phyloP scores from a whole-genome alignment of 2,797 vertebrate genomes.

The Melanogrammus aeglefinus region DNA sequence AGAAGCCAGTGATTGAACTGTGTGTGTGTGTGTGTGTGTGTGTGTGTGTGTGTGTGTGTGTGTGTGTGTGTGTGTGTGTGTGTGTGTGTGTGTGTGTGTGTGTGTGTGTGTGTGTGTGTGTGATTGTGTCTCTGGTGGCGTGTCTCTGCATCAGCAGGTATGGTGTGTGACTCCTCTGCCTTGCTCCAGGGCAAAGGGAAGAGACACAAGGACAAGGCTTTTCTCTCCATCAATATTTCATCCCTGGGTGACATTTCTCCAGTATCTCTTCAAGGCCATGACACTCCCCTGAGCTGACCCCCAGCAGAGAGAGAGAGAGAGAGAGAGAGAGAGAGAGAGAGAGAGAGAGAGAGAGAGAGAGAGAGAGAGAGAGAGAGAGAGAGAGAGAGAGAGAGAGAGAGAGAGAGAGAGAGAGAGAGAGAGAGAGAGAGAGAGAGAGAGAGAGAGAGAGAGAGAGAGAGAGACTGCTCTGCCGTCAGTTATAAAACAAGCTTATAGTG shows the following conservation, averaged over 20 bases:
- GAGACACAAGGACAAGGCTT: slow-evolving; percentile 42
- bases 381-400: not conserved
- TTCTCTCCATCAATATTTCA: slow-evolving; percentile 66
- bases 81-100: too few relatives aligned
- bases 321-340: not conserved
- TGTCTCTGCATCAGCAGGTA: slow-evolving; percentile 41
- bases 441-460: not conserved
- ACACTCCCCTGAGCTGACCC: too few relatives aligned
- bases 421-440: slow-evolving; percentile 1
- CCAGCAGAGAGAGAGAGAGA: not conserved
- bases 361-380: not conserved
- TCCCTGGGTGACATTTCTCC: slow-evolving; percentile 61
- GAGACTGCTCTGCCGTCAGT: not conserved
- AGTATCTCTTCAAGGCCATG: slow-evolving; percentile 39
- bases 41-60: too few relatives aligned
- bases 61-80: too few relatives aligned
- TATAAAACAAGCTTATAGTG: not conserved
- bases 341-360: not conserved
- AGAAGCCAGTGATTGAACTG: too few relatives aligned
- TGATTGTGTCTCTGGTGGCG: slow-evolving; percentile 23
- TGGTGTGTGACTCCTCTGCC: slow-evolving; percentile 31
- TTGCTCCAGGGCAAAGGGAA: slow-evolving; percentile 33
- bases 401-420: not conserved
- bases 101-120: slow-evolving; percentile 38
- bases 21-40: too few relatives aligned